Evolutionary conservation across 2,797 vertebrate species (phyloP).

Genomic region (Hypotaenidia okinawae): DNA sequence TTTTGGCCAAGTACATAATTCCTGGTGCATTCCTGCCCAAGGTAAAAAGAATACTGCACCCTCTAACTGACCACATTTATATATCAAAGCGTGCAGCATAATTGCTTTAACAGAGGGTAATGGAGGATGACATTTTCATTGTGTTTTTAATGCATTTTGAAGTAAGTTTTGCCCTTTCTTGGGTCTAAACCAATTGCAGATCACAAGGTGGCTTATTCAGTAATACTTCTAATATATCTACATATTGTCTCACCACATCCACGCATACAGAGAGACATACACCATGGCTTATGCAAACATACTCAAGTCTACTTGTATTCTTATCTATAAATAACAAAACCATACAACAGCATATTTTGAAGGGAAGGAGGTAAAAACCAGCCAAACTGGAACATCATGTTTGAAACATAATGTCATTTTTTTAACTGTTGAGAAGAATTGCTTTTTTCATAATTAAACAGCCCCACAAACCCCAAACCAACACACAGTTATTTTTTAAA

Average conservation of each 20-base stretch:
- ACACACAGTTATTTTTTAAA: too few species aligned
- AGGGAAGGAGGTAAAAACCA: neutral
- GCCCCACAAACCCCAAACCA: too few species aligned
- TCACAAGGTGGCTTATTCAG: neutral
- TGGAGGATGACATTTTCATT: neutral
- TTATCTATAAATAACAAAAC: neutral
- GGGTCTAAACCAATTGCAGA: neutral
- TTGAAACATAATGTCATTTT: constrained; percentile 13
- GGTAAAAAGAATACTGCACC: neutral
- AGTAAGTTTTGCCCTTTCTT: neutral
- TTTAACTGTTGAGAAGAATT: neutral
- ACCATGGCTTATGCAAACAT: neutral
- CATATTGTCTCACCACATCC: neutral
- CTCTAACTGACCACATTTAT: neutral
- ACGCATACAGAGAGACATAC: neutral
- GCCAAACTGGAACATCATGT: neutral
- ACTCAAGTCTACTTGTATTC: neutral
- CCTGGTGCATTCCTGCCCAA: neutral
- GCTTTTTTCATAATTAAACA: constrained; percentile 10
- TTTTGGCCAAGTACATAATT: neutral
- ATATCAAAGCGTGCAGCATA: neutral
- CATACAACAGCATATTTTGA: neutral
- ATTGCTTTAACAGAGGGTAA: neutral
- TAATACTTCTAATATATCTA: neutral
- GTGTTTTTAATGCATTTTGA: neutral